Evolutionary conservation across 2,113 vertebrate genomes (phyloP).

Genomic region (Rhinichthys klamathensis): DNA sequence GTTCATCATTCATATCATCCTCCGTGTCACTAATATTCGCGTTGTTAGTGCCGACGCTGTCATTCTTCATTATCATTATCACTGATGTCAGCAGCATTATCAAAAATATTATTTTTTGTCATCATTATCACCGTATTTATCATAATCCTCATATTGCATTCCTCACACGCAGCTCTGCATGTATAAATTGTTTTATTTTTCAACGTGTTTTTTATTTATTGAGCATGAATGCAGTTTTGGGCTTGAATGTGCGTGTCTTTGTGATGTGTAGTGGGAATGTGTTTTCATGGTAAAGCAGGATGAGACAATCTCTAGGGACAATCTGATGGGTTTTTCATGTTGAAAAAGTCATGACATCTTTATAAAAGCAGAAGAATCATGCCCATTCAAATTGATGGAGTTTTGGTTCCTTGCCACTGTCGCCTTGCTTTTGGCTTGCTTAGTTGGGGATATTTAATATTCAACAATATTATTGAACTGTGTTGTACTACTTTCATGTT

Average conservation of each 20-base stretch:
- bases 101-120: constrained; percentile 26
- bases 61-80: constrained; percentile 8
- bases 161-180: neutral
- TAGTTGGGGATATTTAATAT: too few species aligned
- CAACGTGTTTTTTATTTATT: constrained; percentile 15
- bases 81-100: constrained; percentile 15
- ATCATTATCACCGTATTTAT: neutral
- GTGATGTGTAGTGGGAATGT: constrained; percentile 65
- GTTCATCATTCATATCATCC: constrained; percentile 13
- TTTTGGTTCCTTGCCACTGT: too few species aligned
- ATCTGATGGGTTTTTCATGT: constrained; percentile 77
- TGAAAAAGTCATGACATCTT: constrained; percentile 69
- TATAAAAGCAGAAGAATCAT: constrained; percentile 44
- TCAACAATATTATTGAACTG: too few species aligned
- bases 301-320: constrained; percentile 69
- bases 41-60: neutral
- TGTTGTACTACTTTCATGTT: too few species aligned
- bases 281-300: constrained; percentile 66
- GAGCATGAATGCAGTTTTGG: constrained; percentile 15
- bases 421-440: too few species aligned
- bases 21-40: neutral
- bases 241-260: constrained; percentile 45
- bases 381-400: neutral
- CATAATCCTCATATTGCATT: neutral
- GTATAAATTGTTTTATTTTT: neutral